phyloP scores from a whole-genome alignment of 1,140 invertebrate species.

The Aphaenogaster floridana region DNA sequence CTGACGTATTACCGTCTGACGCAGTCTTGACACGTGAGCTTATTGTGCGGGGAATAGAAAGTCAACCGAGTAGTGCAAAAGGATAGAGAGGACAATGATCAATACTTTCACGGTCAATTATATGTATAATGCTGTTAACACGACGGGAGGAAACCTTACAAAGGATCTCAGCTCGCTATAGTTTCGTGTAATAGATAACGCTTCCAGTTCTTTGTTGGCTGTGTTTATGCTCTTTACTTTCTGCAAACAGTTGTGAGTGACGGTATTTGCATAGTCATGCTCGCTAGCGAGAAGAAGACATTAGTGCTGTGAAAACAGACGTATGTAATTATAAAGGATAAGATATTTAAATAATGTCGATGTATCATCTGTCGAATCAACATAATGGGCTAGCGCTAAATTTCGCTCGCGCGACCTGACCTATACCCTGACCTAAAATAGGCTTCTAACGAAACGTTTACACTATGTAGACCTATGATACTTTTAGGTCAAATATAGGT shows the following conservation, averaged over 20 bases:
- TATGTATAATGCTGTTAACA: constrained; percentile 74
- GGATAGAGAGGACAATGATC: constrained; percentile 69
- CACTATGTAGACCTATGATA: too few species aligned
- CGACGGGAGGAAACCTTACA: constrained; percentile 76
- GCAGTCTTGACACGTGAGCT: not conserved
- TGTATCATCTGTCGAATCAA: not conserved
- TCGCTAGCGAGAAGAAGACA: not conserved
- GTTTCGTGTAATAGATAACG: constrained; percentile 19
- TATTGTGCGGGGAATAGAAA: not conserved
- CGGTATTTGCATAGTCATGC: constrained; percentile 23
- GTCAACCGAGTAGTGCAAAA: not conserved
- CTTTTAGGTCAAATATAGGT: too few species aligned
- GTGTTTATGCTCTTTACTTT: constrained; percentile 19
- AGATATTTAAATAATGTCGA: not conserved
- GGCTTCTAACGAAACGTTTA: too few species aligned
- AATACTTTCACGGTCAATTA: constrained; percentile 77
- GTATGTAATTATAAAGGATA: not conserved
- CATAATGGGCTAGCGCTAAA: too few species aligned
- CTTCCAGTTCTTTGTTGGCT: not conserved
- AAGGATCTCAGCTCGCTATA: constrained; percentile 18
- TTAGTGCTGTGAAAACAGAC: not conserved
- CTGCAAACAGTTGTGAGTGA: not conserved
- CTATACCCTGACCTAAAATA: too few species aligned
- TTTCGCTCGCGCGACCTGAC: too few species aligned
- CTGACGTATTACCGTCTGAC: too few species aligned